Evolutionary conservation across 2,113 vertebrate genomes (phyloP), one percentile per base, ranked within the genome.

Genomic region (Hepsetus odoe): DNA sequence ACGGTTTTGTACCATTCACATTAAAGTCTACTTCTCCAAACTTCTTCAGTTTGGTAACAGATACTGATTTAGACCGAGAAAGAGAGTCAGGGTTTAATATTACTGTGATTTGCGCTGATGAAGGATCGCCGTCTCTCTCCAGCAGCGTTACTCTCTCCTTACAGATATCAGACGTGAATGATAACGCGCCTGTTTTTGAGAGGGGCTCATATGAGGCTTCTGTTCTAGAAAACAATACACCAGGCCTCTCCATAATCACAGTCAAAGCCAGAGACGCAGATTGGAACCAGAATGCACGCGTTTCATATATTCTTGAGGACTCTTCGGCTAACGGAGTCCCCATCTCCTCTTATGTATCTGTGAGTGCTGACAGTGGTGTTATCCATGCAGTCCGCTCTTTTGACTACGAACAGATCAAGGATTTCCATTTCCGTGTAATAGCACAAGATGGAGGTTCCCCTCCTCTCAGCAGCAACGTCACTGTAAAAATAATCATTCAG

Each of bases 331-430:
- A 90, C 22, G 88, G 89, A 0, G 84, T 83, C 59, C 38, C 87
- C 30, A 71, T 89, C 26, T 90, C 90, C 44, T 90, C 88, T 0
- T 90, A 86, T 62, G 87, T 92, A 2, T 91, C 91, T 0, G 74
- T 91, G 8, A 90, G 84, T 86, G 86, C 88, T 20, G 90, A 91
- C 68, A 90, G 82, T 76, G 89, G 90, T 51, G 85, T 88, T 62
- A 71, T 91, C 35, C 85, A 88, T 28, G 88, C 90, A 40, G 75
- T 90, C 65, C 88, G 90, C 78, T 87, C 91, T 76, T 89, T 92
- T 61, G 90, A 92, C 77, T 92, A 87, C 65, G 91, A 92, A 75
- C 90, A 89, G 12, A 88, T 91, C 16, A 90, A 87, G 70, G 72
- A 86, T 35, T 87, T 91, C 22, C 44, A 84, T 1, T 87, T 92